A percentile compares a stretch with the other conserved stretches of the same genome.
These are phyloP conservation scores for Paraescarpia echinospica DNA, from an alignment of 1,140 invertebrate genomes.

Conservation along the genomic window DNA sequence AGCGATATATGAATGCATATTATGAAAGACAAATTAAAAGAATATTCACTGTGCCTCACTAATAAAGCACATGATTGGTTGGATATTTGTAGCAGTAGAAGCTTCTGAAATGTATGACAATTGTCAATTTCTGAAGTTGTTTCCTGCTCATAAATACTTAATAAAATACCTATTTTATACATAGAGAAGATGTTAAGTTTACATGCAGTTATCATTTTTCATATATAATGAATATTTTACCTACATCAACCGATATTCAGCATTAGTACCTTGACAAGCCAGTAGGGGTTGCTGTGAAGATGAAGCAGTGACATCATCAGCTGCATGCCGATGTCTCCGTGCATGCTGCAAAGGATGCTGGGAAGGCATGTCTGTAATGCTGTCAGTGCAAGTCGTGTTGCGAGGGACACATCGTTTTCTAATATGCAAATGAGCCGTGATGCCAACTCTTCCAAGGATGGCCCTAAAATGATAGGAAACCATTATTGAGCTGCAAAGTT, in stretches of 20 bases:
- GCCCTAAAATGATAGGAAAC: conserved; percentile 26
- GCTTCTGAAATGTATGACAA: not conserved
- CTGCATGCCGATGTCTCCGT: conserved; percentile 54
- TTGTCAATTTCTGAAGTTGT: not conserved
- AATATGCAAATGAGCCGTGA: conserved; percentile 47
- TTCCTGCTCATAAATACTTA: not conserved
- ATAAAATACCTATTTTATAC: not conserved
- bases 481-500: not conserved
- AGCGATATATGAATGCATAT: too few relatives aligned
- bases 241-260: not conserved
- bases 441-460: conserved; percentile 40
- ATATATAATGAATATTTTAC: not conserved
- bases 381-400: conserved; percentile 50
- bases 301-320: conserved; percentile 68
- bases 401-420: conserved; percentile 55
- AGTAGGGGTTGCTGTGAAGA: conserved; percentile 77
- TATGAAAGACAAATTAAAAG: too few relatives aligned
- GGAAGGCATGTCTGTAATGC: conserved; percentile 44
- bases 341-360: conserved; percentile 61
- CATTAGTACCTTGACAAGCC: conserved; percentile 75
- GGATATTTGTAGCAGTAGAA: too few relatives aligned
- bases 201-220: not conserved
- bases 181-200: not conserved
- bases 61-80: too few relatives aligned
- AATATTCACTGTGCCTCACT: too few relatives aligned